Evolutionary conservation across 1,140 invertebrate genomes (phyloP).

Genomic region (Galleria mellonella): DNA sequence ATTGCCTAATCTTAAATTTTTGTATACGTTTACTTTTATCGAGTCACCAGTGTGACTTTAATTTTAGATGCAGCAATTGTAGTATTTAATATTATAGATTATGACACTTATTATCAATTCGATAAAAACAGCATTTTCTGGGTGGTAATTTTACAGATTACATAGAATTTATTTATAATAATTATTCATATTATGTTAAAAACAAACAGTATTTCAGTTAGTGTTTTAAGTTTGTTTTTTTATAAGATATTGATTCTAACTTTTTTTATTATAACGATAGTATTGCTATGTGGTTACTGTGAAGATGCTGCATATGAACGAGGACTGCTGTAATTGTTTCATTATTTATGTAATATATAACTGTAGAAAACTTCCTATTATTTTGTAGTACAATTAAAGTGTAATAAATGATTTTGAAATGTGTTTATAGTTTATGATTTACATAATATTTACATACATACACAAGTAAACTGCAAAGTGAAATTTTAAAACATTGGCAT

Average conservation of each 20-base stretch:
- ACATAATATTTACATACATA: too few relatives aligned
- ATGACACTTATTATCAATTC: conserved; percentile 29
- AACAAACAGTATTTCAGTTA: conserved; percentile 68
- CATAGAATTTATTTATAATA: not conserved
- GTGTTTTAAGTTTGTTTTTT: conserved; percentile 41
- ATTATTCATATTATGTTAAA: conserved; percentile 14
- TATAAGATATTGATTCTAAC: conserved; percentile 20
- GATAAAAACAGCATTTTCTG: conserved; percentile 36
- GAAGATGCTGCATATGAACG: conserved; percentile 34
- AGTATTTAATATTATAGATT: conserved; percentile 34
- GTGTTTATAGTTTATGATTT: conserved; percentile 15
- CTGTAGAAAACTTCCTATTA: conserved; percentile 72
- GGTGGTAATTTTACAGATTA: not conserved
- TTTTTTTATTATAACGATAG: conserved; percentile 24
- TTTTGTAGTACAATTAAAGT: conserved; percentile 73
- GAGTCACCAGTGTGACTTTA: conserved; percentile 57
- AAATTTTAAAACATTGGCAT: too few relatives aligned
- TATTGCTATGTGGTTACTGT: conserved; percentile 27
- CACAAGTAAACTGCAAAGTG: too few relatives aligned
- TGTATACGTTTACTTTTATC: conserved; percentile 69
- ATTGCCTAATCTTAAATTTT: conserved; percentile 66
- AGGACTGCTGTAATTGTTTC: conserved; percentile 59
- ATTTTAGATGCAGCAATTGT: conserved; percentile 53
- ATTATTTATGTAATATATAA: conserved; percentile 69
- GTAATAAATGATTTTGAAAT: conserved; percentile 67